Evolutionary conservation across 92 coral and sea anemone species (phyloP).

Genomic region (Umimayanthus chanpuru): DNA sequence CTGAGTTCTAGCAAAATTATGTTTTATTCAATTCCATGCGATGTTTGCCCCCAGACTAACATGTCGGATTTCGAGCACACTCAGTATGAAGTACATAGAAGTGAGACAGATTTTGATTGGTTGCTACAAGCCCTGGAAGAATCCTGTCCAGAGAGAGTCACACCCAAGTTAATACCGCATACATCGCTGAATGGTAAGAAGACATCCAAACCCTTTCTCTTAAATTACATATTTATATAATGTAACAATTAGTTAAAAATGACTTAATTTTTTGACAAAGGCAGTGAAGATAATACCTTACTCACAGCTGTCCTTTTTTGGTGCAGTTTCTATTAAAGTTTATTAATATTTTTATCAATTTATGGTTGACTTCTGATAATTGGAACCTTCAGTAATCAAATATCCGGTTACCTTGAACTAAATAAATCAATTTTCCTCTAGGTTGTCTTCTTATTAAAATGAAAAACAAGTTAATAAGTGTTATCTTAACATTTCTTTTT

Average conservation of each 20-base stretch:
- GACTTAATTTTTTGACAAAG: too few species aligned
- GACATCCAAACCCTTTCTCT: not conserved
- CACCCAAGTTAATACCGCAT: constrained; percentile 80
- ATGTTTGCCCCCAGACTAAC: constrained; percentile 68
- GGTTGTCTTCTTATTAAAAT: not conserved
- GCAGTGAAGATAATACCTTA: too few species aligned
- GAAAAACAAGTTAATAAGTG: not conserved
- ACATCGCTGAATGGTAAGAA: constrained; percentile 81
- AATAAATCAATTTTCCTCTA: too few species aligned
- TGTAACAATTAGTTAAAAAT: too few species aligned
- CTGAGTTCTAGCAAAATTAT: not conserved
- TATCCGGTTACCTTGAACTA: too few species aligned
- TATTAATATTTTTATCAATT: too few species aligned
- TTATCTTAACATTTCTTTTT: constrained; percentile 1
- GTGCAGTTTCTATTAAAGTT: too few species aligned
- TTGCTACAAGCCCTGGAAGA: constrained; percentile 88
- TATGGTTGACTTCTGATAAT: too few species aligned
- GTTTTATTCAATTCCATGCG: not conserved
- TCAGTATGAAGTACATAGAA: constrained; percentile 91
- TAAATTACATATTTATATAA: too few species aligned
- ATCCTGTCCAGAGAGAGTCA: constrained; percentile 88
- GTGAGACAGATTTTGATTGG: constrained; percentile 98
- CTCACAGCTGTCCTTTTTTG: too few species aligned
- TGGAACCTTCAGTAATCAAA: too few species aligned
- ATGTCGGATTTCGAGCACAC: constrained; percentile 74